Percentiles rank a stretch among this genome's conserved stretches.
These are phyloP conservation scores for Meta bourneti DNA, from an alignment of 2,888 invertebrate genomes.

Conservation along the genomic window DNA sequence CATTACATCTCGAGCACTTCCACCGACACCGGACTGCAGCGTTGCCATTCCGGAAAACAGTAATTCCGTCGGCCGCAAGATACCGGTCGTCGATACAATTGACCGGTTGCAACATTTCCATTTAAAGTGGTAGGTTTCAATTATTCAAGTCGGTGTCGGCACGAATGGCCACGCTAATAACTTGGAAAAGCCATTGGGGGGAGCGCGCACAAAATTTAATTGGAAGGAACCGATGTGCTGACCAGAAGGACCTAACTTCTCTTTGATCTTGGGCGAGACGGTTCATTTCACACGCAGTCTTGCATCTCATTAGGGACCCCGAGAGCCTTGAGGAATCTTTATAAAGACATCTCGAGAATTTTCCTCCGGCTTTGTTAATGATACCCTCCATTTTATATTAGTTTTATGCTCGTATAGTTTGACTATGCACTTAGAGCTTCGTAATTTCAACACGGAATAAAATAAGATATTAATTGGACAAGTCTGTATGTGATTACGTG, in stretches of 20 bases:
- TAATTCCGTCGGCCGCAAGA: neutral
- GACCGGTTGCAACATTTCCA: conserved; percentile 69
- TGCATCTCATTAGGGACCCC: conserved; percentile 4
- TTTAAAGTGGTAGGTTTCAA: conserved; percentile 72
- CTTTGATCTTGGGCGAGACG: conserved; percentile 35
- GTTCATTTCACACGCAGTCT: neutral
- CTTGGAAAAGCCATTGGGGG: conserved; percentile 30
- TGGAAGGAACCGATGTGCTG: conserved; percentile 13
- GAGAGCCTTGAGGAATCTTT: conserved; percentile 6
- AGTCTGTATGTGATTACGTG: no score
- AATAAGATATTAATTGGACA: no score
- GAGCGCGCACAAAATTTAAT: conserved; percentile 50
- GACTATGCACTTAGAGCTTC: no score
- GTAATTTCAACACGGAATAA: no score
- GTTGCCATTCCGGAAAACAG: neutral
- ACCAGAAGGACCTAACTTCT: conserved; percentile 7
- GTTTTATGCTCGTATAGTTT: no score
- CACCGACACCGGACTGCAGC: neutral
- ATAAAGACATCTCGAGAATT: neutral
- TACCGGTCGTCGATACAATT: conserved; percentile 57
- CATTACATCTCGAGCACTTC: neutral
- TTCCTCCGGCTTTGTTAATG: neutral
- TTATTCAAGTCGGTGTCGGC: conserved; percentile 60
- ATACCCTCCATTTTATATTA: neutral
- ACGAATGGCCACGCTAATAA: conserved; percentile 62